A percentile compares a stretch with the other conserved stretches of the same genome.
Evolutionary conservation across 2,113 vertebrate genomes (phyloP).

Genomic region (Ceratotherium simum): DNA sequence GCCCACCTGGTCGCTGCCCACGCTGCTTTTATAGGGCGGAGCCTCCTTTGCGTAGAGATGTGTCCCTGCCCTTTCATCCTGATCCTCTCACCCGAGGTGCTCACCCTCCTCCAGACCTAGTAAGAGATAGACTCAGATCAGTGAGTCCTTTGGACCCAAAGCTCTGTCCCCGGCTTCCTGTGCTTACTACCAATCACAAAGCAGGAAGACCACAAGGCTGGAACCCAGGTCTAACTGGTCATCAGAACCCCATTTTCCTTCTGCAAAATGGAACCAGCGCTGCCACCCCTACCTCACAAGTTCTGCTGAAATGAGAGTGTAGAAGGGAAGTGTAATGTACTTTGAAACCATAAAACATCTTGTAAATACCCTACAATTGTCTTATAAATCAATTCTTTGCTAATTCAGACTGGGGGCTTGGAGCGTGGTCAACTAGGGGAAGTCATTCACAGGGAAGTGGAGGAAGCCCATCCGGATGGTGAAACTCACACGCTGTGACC

Average conservation of each 20-base stretch:
- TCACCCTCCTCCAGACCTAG: too few species aligned
- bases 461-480: not conserved
- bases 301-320: not conserved
- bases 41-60: accelerated
- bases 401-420: not conserved
- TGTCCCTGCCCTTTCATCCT: too few species aligned
- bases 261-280: accelerated
- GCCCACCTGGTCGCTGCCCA: too few species aligned
- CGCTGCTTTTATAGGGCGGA: accelerated
- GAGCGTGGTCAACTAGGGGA: too few species aligned
- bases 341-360: not conserved
- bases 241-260: not conserved
- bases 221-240: not conserved
- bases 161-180: not conserved
- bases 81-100: not conserved
- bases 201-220: not conserved
- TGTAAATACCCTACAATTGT: accelerated
- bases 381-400: not conserved
- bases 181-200: accelerated
- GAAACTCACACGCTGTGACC: not conserved
- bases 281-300: not conserved
- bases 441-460: not conserved
- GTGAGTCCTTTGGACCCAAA: too few species aligned
- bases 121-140: accelerated
- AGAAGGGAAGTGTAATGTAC: not conserved